These are phyloP conservation scores for Cantharis lateralis DNA, from an alignment of 2,888 invertebrate species.

Conservation along the genomic window DNA sequence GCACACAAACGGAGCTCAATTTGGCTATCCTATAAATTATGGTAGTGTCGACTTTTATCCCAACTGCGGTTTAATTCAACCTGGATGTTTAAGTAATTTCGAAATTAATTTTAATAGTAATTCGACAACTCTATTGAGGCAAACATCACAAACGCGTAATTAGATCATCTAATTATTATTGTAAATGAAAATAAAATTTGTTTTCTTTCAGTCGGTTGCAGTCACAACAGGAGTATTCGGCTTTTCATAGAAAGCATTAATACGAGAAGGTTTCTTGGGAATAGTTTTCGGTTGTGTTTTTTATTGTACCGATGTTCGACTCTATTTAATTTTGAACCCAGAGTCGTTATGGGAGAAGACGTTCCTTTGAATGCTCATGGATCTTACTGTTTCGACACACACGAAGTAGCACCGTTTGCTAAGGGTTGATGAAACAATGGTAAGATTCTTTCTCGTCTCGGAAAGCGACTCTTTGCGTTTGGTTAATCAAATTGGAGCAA, in stretches of 20 bases:
- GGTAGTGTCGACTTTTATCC: slow-evolving; percentile 75
- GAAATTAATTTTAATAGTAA: slow-evolving; percentile 3
- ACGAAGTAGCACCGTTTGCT: slow-evolving; percentile 13
- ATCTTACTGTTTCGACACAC: slow-evolving; percentile 19
- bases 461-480: neutral
- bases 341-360: slow-evolving; percentile 22
- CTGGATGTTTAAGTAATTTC: slow-evolving; percentile 59
- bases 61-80: slow-evolving; percentile 72
- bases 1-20: slow-evolving; percentile 72
- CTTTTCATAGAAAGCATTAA: slow-evolving; percentile 24
- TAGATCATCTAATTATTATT: neutral
- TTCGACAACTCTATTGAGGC: slow-evolving; percentile 1
- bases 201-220: slow-evolving; percentile 19
- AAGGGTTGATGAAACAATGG: neutral
- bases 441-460: neutral
- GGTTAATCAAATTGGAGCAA: neutral
- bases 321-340: slow-evolving; percentile 3
- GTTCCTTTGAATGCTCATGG: slow-evolving; percentile 12
- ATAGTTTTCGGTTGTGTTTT: slow-evolving; percentile 6
- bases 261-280: slow-evolving; percentile 16
- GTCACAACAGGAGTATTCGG: slow-evolving; percentile 16
- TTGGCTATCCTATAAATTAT: slow-evolving; percentile 67
- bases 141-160: slow-evolving; percentile 20
- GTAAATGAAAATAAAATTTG: neutral
- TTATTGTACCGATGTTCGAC: slow-evolving; percentile 6